phyloP scores from a whole-genome alignment of 2,113 vertebrate species.

The Chloebia gouldiae region DNA sequence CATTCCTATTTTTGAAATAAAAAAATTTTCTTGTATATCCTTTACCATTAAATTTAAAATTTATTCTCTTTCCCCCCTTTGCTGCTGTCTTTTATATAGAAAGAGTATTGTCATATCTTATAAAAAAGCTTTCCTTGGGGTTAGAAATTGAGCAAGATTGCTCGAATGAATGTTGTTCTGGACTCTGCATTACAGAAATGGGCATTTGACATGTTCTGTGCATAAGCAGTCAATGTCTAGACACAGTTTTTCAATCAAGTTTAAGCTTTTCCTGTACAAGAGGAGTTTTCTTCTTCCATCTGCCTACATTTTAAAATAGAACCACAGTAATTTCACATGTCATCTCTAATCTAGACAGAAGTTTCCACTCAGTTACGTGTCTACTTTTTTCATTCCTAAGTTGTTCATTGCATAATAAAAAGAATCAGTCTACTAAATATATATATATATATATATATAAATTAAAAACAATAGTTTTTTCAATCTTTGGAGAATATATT shows the following conservation, averaged over 20 bases:
- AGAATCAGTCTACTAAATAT: neutral
- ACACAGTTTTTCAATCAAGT: slow-evolving; percentile 47
- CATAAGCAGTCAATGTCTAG: slow-evolving; percentile 50
- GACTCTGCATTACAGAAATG: slow-evolving; percentile 31
- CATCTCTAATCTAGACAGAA: slow-evolving; percentile 8
- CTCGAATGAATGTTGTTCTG: slow-evolving; percentile 43
- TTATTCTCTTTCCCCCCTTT: neutral
- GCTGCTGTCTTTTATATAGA: slow-evolving; percentile 4
- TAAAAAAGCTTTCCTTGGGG: slow-evolving; percentile 12
- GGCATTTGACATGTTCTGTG: slow-evolving; percentile 38
- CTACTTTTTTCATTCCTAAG: neutral
- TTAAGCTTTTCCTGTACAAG: slow-evolving; percentile 12
- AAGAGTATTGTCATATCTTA: slow-evolving; percentile 25
- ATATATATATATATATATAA: neutral
- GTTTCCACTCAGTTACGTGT: neutral
- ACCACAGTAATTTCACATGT: neutral
- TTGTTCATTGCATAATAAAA: neutral
- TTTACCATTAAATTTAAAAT: neutral
- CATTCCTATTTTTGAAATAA: neutral
- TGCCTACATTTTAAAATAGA: slow-evolving; percentile 31
- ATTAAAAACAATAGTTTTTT: neutral
- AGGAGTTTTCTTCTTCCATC: slow-evolving; percentile 7
- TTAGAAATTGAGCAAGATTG: slow-evolving; percentile 11
- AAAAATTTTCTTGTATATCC: neutral
- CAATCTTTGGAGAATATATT: neutral